These are phyloP conservation scores for Cheilosia variabilis DNA, from an alignment of 2,888 invertebrate genomes.

Conservation along the genomic window DNA sequence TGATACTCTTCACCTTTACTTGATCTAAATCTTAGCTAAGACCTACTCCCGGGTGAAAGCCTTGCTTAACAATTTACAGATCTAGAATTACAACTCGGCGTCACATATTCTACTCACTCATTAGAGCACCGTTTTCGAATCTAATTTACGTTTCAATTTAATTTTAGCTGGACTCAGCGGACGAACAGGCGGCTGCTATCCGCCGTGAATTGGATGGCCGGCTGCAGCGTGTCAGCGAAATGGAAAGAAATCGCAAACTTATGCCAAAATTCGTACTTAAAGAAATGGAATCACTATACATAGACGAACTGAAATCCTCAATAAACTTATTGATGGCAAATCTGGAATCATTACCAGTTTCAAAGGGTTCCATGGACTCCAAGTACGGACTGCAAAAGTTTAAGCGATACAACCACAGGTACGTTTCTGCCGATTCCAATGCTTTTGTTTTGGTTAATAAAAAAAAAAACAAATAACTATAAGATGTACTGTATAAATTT, in stretches of 20 bases:
- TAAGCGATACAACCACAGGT: constrained; percentile 99
- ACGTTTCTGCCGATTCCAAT: constrained; percentile 77
- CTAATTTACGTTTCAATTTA: not conserved
- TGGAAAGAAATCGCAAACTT: constrained; percentile 98
- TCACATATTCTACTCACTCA: too few species aligned
- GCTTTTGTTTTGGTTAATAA: not conserved
- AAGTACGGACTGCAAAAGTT: constrained; percentile 99
- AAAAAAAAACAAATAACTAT: not conserved
- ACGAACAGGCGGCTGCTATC: constrained; percentile 99
- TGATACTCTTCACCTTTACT: too few species aligned
- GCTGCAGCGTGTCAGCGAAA: constrained; percentile 97
- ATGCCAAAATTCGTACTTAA: constrained; percentile 99
- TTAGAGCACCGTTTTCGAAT: too few species aligned
- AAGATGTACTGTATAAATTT: not conserved
- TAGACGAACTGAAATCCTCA: constrained; percentile 98
- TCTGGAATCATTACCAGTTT: constrained; percentile 98
- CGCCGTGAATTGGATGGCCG: constrained; percentile 98
- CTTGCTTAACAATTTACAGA: too few species aligned
- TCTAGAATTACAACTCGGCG: too few species aligned
- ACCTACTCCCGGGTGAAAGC: too few species aligned
- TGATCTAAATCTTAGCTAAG: too few species aligned
- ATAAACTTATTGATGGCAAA: constrained; percentile 99
- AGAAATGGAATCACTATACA: constrained; percentile 99
- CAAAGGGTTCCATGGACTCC: constrained; percentile 98
- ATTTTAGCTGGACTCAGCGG: constrained; percentile 97